Conservation (phyloP, 2,113 vertebrate species). For the Protobothrops mucrosquamatus region DNA sequence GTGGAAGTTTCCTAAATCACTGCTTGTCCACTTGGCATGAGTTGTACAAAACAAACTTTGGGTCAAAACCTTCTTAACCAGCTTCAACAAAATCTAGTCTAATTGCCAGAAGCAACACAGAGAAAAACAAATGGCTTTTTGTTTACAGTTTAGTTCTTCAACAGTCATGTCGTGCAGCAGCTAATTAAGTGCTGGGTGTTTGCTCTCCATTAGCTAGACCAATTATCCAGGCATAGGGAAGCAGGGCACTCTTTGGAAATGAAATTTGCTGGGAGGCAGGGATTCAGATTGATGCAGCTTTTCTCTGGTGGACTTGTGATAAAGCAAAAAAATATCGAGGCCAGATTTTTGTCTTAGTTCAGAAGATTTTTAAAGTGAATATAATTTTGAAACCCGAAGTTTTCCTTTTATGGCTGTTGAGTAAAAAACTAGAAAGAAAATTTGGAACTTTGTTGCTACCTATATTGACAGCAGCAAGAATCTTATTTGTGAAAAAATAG, state of each 20-base stretch:
- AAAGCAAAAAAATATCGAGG: too few relatives aligned
- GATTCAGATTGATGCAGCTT: background rate
- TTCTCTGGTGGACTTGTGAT: too few relatives aligned
- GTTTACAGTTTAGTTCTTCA: background rate
- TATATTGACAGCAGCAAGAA: too few relatives aligned
- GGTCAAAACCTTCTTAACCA: background rate
- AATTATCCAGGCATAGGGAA: background rate
- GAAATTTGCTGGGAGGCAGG: background rate
- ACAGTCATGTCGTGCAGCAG: background rate
- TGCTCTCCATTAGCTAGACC: background rate
- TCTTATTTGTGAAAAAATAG: too few relatives aligned
- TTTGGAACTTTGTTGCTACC: too few relatives aligned
- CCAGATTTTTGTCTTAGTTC: too few relatives aligned
- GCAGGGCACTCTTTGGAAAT: background rate
- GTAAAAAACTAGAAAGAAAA: too few relatives aligned
- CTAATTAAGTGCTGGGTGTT: background rate
- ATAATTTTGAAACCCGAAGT: too few relatives aligned
- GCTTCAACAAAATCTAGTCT: fast-evolving
- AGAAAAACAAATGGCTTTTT: background rate
- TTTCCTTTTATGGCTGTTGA: too few relatives aligned
- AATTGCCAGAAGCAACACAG: background rate
- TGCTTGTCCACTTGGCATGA: background rate
- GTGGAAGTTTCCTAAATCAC: background rate
- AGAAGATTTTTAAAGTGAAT: too few relatives aligned
- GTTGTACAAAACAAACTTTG: too few relatives aligned